Evolutionary conservation across 2,797 vertebrate species (phyloP).

Genomic region (Sylvilagus floridanus): DNA sequence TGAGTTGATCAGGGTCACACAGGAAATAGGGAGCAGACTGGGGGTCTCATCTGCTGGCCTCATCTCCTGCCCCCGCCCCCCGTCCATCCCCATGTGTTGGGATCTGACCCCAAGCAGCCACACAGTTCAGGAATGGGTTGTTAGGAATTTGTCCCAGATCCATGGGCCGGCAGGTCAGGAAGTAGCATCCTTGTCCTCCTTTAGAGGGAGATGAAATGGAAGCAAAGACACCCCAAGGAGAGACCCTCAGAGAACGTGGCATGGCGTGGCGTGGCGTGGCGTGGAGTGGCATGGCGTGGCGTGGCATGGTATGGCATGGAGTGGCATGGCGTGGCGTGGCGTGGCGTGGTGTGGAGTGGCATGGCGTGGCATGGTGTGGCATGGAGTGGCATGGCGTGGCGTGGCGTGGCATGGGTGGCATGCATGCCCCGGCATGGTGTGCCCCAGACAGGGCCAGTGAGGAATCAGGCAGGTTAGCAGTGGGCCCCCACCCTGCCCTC

Average conservation of each 20-base stretch:
- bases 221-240: background rate
- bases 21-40: background rate
- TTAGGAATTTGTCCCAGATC: background rate
- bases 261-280: too few relatives aligned
- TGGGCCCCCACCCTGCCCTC: background rate
- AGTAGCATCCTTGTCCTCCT: background rate
- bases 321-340: rapidly evolving
- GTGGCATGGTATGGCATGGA: too few relatives aligned
- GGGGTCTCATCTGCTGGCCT: background rate
- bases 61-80: background rate
- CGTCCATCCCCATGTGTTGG: background rate
- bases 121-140: background rate
- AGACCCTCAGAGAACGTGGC: background rate
- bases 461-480: background rate
- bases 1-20: background rate
- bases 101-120: background rate
- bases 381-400: rapidly evolving
- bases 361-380: too few relatives aligned
- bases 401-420: too few relatives aligned
- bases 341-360: too few relatives aligned
- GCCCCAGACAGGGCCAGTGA: background rate
- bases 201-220: background rate
- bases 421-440: rapidly evolving
- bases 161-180: background rate
- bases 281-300: too few relatives aligned